These are phyloP conservation scores for Lepidocolaptes lacrymiger DNA, from an alignment of 2,797 vertebrate genomes.

Conservation along the genomic window DNA sequence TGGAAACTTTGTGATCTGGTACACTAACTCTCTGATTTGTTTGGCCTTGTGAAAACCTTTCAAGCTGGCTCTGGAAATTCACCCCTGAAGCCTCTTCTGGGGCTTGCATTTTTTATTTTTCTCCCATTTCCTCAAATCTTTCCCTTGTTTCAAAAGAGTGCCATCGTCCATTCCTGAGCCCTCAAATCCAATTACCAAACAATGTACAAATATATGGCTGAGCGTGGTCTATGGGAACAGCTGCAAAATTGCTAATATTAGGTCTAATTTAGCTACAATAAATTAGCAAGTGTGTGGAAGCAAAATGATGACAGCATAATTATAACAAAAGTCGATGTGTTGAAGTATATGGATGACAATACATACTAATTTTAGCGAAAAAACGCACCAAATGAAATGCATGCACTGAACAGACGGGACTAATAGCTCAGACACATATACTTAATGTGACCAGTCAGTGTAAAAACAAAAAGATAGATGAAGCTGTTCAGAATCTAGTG, in stretches of 20 bases:
- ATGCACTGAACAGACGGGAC: slow-evolving; percentile 77
- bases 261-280: slow-evolving; percentile 85
- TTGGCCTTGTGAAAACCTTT: not conserved
- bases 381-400: slow-evolving; percentile 76
- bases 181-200: slow-evolving; percentile 81
- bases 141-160: slow-evolving; percentile 47
- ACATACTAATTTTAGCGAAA: slow-evolving; percentile 82
- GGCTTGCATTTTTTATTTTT: slow-evolving; percentile 17
- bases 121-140: slow-evolving; percentile 52
- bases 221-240: slow-evolving; percentile 79
- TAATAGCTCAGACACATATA: slow-evolving; percentile 82
- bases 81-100: slow-evolving; percentile 21
- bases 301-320: slow-evolving; percentile 84
- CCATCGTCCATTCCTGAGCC: slow-evolving; percentile 43
- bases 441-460: slow-evolving; percentile 83
- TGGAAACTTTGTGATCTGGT: slow-evolving; percentile 1
- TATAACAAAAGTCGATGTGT: slow-evolving; percentile 83
- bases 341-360: slow-evolving; percentile 84
- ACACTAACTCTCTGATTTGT: not conserved
- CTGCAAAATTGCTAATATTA: slow-evolving; percentile 87
- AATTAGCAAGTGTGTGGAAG: slow-evolving; percentile 84
- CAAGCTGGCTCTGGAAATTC: slow-evolving; percentile 19
- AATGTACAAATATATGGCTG: slow-evolving; percentile 75
- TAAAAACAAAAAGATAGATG: slow-evolving; percentile 86
- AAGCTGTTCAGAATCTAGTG: slow-evolving; percentile 80